Base-by-base conservation (phyloP, 2,113 vertebrate genomes). In the Antechinus flavipes region DNA sequence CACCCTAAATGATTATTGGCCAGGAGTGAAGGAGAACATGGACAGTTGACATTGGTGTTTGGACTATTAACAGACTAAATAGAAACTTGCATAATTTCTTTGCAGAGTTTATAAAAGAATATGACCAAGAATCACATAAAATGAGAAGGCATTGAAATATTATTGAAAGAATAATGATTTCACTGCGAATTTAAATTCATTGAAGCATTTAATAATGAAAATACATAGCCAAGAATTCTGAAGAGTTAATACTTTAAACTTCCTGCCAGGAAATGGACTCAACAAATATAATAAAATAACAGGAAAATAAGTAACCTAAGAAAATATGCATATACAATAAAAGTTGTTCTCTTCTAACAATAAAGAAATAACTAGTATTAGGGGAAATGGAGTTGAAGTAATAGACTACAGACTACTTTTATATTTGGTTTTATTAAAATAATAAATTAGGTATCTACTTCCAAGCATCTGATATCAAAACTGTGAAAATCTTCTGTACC, bases 231-330 rank as follows among this genome's bases (percentile, higher is more conserved):
- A 93, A 49, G 56, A 89, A 10, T 90, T 89, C 61, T 84, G 24
- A 93, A 91, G 25, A 52, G 30, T 54, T 94, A 46, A 91, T 55
- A 89, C 1, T 94, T 7, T 92, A 25, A 4, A 23, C n/a, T 47
- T n/a, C 93, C 0, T 94, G 30, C n/a, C 89, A 91, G 52, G 4
- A 14, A 95, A 42, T 90, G 26, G 42, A 12, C 84, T 95, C 55
- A 26, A 96, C 35, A 42, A 89, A 76, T 47, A 24, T 46, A 68
- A 96, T 89, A 95, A 50, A 42, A 90, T 91, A 89, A 52, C 35
- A 93, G 53, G 54, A 95, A 95, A 93, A 95, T 89, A 95, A 89
- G 7, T 30, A 91, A 47, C 47, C 89, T 89, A 91, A 49, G 23
- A 92, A 90, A 16, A 90, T 23, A 93, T 9, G 9, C 90, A 84